Evolutionary conservation across 2,888 invertebrate genomes (phyloP), one percentile per base, ranked within the genome.

Genomic region (Isoperla grammatica): DNA sequence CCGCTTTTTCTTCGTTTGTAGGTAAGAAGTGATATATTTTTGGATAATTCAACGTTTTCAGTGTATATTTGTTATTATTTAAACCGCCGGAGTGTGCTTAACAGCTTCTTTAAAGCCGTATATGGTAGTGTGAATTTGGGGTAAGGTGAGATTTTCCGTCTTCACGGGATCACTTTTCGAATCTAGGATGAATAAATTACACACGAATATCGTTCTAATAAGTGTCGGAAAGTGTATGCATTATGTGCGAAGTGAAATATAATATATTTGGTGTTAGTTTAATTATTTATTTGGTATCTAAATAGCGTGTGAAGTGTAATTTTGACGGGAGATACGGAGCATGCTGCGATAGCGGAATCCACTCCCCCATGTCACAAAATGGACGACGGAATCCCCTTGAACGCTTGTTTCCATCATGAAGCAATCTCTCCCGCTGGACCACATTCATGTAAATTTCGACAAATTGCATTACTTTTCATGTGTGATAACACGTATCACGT

Each of bases 1-100:
- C 72, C 71, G 71, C 71, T 72, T 74, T 73, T 73, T 72, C 72
- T 72, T 71, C 73, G 73, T 73, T 73, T 72, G 70, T 73, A 75
- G 76, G 76, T 77, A 73, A 73, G 71, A 65, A 63, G 65, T 63
- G 65, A 56, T 61, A 64, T 61, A 61, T 65, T 61, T 60, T 63
- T 61, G 60, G 61, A 63, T 63, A 65, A 63, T 65, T 64, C 59
- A 57, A 39, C 59, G 54, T 42, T 45, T 59, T 64, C 58, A 62
- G 57, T 61, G 46, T 58, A 57, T 61, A 57, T 46, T 45, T 57
- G 50, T 60, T 64, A 54, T 62, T 29, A 57, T 59, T 54, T 59
- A 46, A 62, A 54, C 43, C 48, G 56, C 50, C 57, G 56, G 42
- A 60, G 62, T 61, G 59, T 60, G 59, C 45, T 61, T 64, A 53